Evolutionary conservation across 2,113 vertebrate genomes (phyloP).

Genomic region (Riparia riparia): DNA sequence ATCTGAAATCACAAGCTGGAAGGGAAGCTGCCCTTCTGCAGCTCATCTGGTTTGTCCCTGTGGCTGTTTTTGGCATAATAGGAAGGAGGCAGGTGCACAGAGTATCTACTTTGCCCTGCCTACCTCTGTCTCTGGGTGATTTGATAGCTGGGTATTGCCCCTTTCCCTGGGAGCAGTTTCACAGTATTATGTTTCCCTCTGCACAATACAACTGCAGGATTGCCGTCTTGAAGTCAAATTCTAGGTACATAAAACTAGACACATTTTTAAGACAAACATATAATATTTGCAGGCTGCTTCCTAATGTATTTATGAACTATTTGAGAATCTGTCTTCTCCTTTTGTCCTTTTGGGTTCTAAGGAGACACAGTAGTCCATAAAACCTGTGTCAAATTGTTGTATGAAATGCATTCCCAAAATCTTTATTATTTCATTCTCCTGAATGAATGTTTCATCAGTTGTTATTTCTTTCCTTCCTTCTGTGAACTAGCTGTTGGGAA

Average conservation of each 20-base stretch:
- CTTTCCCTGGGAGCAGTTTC: background rate
- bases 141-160: background rate
- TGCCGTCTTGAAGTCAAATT: background rate
- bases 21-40: background rate
- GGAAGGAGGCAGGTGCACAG: background rate
- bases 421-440: background rate
- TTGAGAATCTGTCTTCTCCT: background rate
- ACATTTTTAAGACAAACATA: accelerated
- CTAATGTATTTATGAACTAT: background rate
- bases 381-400: background rate
- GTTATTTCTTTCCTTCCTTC: background rate
- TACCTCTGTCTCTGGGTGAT: background rate
- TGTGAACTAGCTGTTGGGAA: background rate
- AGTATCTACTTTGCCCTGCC: background rate
- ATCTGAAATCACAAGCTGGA: background rate
- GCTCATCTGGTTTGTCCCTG: background rate
- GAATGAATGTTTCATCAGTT: background rate
- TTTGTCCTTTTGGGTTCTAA: background rate
- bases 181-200: background rate
- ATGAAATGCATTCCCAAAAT: background rate
- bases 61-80: background rate
- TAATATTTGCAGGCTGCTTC: background rate
- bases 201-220: background rate
- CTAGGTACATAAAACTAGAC: background rate
- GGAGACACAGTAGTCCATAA: background rate